Percentiles rank a stretch among this genome's conserved stretches.
Evolutionary conservation across 2,888 invertebrate genomes (phyloP).

Genomic region (Diogma glabrata): DNA sequence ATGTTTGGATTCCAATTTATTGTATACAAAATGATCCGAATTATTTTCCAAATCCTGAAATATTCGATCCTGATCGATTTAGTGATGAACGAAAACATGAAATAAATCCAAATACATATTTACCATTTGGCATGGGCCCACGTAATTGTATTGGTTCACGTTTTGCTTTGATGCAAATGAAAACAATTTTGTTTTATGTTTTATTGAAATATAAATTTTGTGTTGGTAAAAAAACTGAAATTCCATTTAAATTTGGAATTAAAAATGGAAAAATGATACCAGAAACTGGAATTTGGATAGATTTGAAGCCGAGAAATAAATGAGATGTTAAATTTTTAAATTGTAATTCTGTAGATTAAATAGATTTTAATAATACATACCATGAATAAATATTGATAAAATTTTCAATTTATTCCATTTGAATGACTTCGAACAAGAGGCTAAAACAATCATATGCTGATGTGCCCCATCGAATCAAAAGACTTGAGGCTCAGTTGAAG

Average conservation of each 20-base stretch:
- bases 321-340: too few species aligned
- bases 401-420: too few species aligned
- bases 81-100: slow-evolving; percentile 41
- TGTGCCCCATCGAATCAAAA: too few species aligned
- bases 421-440: too few species aligned
- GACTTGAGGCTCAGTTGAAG: too few species aligned
- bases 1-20: neutral
- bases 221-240: slow-evolving; percentile 22
- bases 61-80: slow-evolving; percentile 44
- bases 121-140: slow-evolving; percentile 47
- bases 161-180: slow-evolving; percentile 23
- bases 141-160: slow-evolving; percentile 44
- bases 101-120: slow-evolving; percentile 35
- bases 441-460: too few species aligned
- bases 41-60: slow-evolving; percentile 22
- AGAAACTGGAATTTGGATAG: slow-evolving; percentile 25
- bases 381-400: too few species aligned
- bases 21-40: slow-evolving; percentile 16
- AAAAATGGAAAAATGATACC: slow-evolving; percentile 24
- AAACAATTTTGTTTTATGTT: slow-evolving; percentile 24
- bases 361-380: too few species aligned
- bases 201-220: slow-evolving; percentile 22
- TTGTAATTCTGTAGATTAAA: too few species aligned
- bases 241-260: slow-evolving; percentile 23
- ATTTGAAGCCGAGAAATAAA: slow-evolving; percentile 24